Percentiles rank a stretch among this genome's conserved stretches.
phyloP scores from a whole-genome alignment of 1,140 invertebrate genomes.

The Phymorhynchus buccinoides region DNA sequence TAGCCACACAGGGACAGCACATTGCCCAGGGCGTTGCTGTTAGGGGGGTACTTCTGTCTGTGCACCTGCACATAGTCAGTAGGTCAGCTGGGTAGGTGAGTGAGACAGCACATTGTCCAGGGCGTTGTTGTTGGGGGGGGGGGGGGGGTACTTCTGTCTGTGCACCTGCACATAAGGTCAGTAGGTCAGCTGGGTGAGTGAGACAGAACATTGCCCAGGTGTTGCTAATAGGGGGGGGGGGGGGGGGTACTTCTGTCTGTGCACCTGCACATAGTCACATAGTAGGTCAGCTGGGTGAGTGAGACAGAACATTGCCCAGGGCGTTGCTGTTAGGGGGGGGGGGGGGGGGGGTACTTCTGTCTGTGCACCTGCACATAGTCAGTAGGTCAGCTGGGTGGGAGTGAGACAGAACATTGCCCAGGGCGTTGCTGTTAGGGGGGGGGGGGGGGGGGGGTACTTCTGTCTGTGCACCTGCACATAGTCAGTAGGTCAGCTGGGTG shows the following conservation, averaged over 20 bases:
- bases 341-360: constrained; percentile 29
- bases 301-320: constrained; percentile 42
- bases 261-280: constrained; percentile 34
- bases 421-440: constrained; percentile 8
- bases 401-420: constrained; percentile 43
- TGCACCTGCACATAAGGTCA: constrained; percentile 35
- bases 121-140: constrained; percentile 13
- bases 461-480: constrained; percentile 38
- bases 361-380: constrained; percentile 36
- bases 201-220: constrained; percentile 41
- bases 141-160: constrained; percentile 32
- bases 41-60: constrained; percentile 26
- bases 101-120: constrained; percentile 43
- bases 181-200: too few relatives aligned
- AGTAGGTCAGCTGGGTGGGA: too few relatives aligned
- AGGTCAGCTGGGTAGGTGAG: too few relatives aligned
- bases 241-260: constrained; percentile 33
- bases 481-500: too few relatives aligned
- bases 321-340: constrained; percentile 20
- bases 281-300: too few relatives aligned
- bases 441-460: too few relatives aligned
- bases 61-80: constrained; percentile 35
- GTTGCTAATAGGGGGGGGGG: constrained; percentile 14
- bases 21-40: constrained; percentile 37
- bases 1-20: constrained; percentile 50